Evolutionary conservation across 2,888 invertebrate genomes (phyloP), one percentile per base, ranked within the genome.

Genomic region (Pardosa pseudoannulata): DNA sequence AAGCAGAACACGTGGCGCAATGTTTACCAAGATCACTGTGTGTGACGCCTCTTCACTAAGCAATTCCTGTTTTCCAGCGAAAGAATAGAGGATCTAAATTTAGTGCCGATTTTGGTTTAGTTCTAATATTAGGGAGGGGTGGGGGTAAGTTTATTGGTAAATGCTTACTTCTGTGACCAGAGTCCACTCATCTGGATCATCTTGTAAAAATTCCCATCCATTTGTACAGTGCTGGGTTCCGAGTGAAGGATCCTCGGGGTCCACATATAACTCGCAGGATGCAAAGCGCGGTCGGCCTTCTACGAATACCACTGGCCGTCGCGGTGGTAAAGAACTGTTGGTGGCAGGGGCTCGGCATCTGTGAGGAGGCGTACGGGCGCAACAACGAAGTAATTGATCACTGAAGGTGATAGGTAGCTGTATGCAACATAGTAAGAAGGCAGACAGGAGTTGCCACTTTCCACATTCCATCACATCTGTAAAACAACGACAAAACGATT

Each of bases 341-440:
- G 72, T 56, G 13, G 75, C 65, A 1, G 62, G 50, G 11, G 79
- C 39, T 19, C 73, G 80, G 73, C 89, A 89, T 23, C 89, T 76
- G 73, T 89, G 89, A 3, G 89, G 87, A 3, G 89, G 89, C 1
- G 89, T 89, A 64, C 83, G 85, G 0, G 80, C 78, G 70, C 89
- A 89, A 27, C 87, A 78, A n/a, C 41, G 72, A 70, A 88, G 73
- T 19, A 89, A 27, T 29, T 87, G 79, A 19, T 88, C 81, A 13
- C 81, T 88, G 67, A 89, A 89, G 0, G 88, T 85, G 23, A 88
- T 80, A 16, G 89, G 89, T 6, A 89, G 67, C 70, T 89, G 89
- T 28, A 89, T 68, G 70, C 89, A 89, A 65, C 89, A 89, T 3
- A 89, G 19, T 0, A 89, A 73, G 70, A 89, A 89, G 5, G 81